Evolutionary conservation across 2,797 vertebrate genomes (phyloP).

Genomic region (Acrossocheilus fasciatus): DNA sequence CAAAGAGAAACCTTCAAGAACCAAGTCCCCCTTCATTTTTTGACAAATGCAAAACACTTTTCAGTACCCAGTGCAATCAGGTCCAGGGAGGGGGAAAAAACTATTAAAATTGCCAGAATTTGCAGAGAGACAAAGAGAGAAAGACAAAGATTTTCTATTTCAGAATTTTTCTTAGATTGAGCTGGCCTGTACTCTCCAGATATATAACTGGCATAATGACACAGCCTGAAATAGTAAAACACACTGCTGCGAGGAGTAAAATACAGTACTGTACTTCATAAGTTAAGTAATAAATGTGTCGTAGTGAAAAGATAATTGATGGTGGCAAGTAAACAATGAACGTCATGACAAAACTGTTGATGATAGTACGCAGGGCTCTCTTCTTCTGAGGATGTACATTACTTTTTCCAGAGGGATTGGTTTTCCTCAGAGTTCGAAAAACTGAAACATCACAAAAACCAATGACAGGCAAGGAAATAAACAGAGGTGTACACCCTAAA

Average conservation of each 20-base stretch:
- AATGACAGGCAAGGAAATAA: constrained; percentile 62
- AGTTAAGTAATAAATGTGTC: constrained; percentile 23
- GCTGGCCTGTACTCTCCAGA: constrained; percentile 21
- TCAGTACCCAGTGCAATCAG: too few species aligned
- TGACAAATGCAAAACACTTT: too few species aligned
- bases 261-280: constrained; percentile 49
- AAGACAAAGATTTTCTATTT: neutral
- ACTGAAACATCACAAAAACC: constrained; percentile 67
- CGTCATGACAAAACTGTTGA: constrained; percentile 66
- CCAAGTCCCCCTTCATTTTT: too few species aligned
- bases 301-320: neutral
- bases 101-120: too few species aligned
- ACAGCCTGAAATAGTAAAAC: constrained; percentile 36
- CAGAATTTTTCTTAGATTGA: neutral
- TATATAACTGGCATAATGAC: constrained; percentile 50
- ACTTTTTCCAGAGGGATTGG: constrained; percentile 46
- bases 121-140: too few species aligned
- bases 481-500: constrained; percentile 21
- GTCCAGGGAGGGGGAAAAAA: too few species aligned
- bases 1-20: too few species aligned
- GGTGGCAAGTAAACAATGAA: constrained; percentile 69
- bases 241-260: constrained; percentile 49
- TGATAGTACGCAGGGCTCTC: constrained; percentile 68
- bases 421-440: constrained; percentile 61
- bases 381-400: constrained; percentile 73